Conservation (phyloP, 2,888 invertebrate species). For the Aphelenchoides bicaudatus region DNA sequence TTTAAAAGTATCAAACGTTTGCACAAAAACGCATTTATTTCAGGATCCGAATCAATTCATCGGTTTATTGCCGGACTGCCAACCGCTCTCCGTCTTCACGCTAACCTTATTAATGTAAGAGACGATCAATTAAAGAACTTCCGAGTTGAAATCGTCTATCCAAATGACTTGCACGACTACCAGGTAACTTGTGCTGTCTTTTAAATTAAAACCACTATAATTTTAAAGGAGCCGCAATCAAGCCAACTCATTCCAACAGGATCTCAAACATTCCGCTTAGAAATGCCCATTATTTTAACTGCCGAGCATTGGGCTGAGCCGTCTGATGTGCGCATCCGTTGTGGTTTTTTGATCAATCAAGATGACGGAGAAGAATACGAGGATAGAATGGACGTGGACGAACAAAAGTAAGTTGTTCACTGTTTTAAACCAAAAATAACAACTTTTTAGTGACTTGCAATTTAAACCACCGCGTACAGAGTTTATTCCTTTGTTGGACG, state of each 20-base stretch:
- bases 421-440: too few relatives aligned
- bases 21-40: too few relatives aligned
- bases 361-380: neutral
- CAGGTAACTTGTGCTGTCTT: too few relatives aligned
- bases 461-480: too few relatives aligned
- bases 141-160: conserved; percentile 42
- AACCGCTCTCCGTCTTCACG: conserved; percentile 39
- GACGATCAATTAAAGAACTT: conserved; percentile 35
- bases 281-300: conserved; percentile 30
- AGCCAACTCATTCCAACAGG: conserved; percentile 28
- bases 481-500: too few relatives aligned
- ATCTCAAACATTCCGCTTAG: conserved; percentile 22
- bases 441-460: too few relatives aligned
- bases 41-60: conserved; percentile 36
- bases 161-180: conserved; percentile 34
- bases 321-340: conserved; percentile 23
- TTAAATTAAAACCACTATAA: too few relatives aligned
- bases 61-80: conserved; percentile 50
- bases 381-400: too few relatives aligned
- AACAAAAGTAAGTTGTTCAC: too few relatives aligned
- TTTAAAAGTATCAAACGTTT: too few relatives aligned
- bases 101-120: conserved; percentile 40
- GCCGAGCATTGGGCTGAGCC: conserved; percentile 30
- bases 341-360: conserved; percentile 24
- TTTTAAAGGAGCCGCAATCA: conserved; percentile 29